These are phyloP conservation scores for Dysidea cf. avara DNA, from an alignment of 37 sponge, comb jelly and placozoan genomes.

Conservation along the genomic window DNA sequence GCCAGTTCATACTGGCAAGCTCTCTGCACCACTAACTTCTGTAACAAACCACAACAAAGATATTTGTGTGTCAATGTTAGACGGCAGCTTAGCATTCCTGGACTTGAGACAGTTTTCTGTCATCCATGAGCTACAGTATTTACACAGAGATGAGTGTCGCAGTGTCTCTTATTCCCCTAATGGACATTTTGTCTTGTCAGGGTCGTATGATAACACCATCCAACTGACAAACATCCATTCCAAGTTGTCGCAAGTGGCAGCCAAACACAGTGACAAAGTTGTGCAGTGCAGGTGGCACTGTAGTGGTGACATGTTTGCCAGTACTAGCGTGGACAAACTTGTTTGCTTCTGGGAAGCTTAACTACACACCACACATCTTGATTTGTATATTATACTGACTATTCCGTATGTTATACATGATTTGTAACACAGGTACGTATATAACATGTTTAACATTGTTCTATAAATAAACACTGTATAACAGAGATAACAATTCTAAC, in stretches of 20 bases:
- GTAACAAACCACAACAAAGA: neutral
- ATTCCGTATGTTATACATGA: too few relatives aligned
- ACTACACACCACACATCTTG: too few relatives aligned
- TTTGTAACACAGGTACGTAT: too few relatives aligned
- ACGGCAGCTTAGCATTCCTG: conserved; percentile 52
- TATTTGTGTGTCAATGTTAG: conserved; percentile 30
- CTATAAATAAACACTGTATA: too few relatives aligned
- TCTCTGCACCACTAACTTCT: conserved; percentile 12
- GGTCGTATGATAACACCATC: conserved; percentile 76
- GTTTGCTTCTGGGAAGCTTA: conserved; percentile 83
- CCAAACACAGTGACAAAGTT: conserved; percentile 75
- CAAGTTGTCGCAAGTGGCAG: conserved; percentile 31
- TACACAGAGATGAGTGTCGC: conserved; percentile 69
- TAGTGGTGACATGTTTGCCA: conserved; percentile 38
- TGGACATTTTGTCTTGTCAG: conserved; percentile 61
- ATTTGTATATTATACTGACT: too few relatives aligned
- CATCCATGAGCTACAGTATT: neutral
- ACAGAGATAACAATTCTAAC: too few relatives aligned
- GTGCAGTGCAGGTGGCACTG: conserved; percentile 86
- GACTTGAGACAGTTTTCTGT: conserved; percentile 7
- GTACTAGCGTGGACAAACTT: conserved; percentile 62
- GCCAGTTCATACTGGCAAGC: conserved; percentile 8
- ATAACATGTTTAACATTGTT: too few relatives aligned
- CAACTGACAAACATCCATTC: conserved; percentile 19
- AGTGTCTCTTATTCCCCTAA: conserved; percentile 55